These are phyloP conservation scores for Drosophila pectinifera DNA, from an alignment of 1,140 invertebrate species.

Conservation along the genomic window DNA sequence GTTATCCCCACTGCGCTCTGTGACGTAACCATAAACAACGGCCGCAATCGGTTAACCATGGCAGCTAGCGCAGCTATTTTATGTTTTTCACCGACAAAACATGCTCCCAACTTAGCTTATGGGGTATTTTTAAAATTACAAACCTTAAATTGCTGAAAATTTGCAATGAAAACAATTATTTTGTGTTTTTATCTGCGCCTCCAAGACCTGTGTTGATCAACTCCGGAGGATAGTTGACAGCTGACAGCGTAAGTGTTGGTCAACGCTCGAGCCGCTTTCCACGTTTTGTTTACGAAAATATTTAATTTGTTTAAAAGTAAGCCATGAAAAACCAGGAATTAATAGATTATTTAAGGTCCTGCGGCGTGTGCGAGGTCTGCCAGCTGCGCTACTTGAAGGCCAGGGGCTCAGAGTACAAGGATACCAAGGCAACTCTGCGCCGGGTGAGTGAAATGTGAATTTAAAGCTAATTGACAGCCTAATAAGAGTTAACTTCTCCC, in stretches of 20 bases:
- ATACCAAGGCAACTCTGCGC: conserved; percentile 82
- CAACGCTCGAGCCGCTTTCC: conserved; percentile 16
- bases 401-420: conserved; percentile 83
- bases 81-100: not conserved
- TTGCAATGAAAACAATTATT: conserved; percentile 45
- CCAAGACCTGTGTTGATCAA: conserved; percentile 8
- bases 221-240: conserved; percentile 5
- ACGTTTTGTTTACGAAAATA: conserved; percentile 65
- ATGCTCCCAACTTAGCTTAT: not conserved
- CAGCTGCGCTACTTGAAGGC: conserved; percentile 86
- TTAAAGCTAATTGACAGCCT: conserved; percentile 8
- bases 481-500: not conserved
- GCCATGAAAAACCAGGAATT: conserved; percentile 82
- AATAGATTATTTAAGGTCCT: conserved; percentile 81
- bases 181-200: conserved; percentile 25
- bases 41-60: not conserved
- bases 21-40: conserved; percentile 75
- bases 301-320: conserved; percentile 1
- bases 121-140: not conserved
- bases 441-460: conserved; percentile 65
- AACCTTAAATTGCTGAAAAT: conserved; percentile 54
- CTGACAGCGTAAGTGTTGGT: conserved; percentile 14
- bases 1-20: conserved; percentile 17
- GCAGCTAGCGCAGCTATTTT: not conserved
- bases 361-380: conserved; percentile 86